Percentiles rank a stretch among this genome's conserved stretches.
Conservation (phyloP, 2,888 invertebrate genomes). For the Neoaliturus tenellus region DNA sequence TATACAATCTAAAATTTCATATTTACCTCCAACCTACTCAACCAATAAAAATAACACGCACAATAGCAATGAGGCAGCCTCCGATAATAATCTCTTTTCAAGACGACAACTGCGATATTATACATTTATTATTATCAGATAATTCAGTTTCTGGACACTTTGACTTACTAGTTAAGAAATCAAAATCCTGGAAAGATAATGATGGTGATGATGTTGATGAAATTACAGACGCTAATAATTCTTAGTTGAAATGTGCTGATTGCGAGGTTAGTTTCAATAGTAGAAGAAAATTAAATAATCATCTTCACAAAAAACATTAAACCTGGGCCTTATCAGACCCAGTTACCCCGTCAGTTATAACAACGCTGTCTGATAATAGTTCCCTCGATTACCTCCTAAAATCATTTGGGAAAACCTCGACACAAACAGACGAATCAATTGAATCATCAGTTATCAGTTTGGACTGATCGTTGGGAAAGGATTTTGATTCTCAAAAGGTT, state of each 20-base stretch:
- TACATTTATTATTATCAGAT: neutral
- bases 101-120: neutral
- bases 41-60: neutral
- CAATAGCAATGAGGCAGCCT: neutral
- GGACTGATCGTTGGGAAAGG: neutral
- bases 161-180: neutral
- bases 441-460: neutral
- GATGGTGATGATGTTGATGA: neutral
- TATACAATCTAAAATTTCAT: neutral
- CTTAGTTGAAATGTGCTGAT: neutral
- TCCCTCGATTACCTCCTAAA: neutral
- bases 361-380: no score
- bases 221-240: neutral
- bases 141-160: neutral
- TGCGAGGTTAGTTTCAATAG: neutral
- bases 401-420: neutral
- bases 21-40: neutral
- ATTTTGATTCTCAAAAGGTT: neutral
- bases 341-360: neutral
- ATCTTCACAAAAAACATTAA: neutral
- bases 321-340: neutral
- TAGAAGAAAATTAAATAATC: neutral
- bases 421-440: neutral
- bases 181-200: no score
- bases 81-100: neutral